A percentile compares a stretch with the other conserved stretches of the same genome.
These are phyloP conservation scores for Apogon hyalosoma DNA, from an alignment of 2,797 vertebrate species.

Conservation along the genomic window DNA sequence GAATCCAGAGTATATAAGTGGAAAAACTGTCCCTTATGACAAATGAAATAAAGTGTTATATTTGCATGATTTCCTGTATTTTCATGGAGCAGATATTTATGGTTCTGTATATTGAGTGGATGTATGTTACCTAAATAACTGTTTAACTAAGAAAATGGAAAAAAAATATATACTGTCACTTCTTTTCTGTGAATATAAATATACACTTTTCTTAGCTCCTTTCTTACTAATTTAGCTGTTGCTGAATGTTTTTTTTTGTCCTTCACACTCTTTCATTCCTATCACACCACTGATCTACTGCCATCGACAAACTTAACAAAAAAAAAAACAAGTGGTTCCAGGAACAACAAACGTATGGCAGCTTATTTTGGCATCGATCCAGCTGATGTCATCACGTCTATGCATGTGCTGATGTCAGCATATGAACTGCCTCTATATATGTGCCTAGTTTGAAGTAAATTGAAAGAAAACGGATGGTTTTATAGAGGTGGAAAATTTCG, in stretches of 20 bases:
- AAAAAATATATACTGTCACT: conserved; percentile 64
- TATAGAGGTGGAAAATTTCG: too few species aligned
- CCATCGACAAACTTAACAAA: too few species aligned
- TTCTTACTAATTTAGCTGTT: conserved; percentile 49
- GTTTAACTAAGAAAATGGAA: conserved; percentile 71
- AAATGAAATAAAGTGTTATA: conserved; percentile 88
- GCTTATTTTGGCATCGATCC: too few species aligned
- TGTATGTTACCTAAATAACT: conserved; percentile 75
- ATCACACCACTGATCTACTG: too few species aligned
- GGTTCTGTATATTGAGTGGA: conserved; percentile 79
- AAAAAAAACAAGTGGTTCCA: too few species aligned
- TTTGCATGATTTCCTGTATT: conserved; percentile 90
- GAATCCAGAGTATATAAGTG: conserved; percentile 77
- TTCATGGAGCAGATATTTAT: conserved; percentile 82
- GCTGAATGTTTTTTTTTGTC: conserved; percentile 42
- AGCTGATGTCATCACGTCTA: too few species aligned
- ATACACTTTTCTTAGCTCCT: conserved; percentile 63
- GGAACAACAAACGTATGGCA: too few species aligned
- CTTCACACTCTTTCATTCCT: neutral
- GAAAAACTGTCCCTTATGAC: conserved; percentile 71
- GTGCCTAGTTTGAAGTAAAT: too few species aligned
- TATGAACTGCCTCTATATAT: too few species aligned
- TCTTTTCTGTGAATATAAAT: conserved; percentile 72
- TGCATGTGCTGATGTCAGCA: too few species aligned
- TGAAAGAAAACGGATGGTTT: too few species aligned